These are phyloP conservation scores for Marisa cornuarietis DNA, from an alignment of 1,140 invertebrate species.

Conservation along the genomic window DNA sequence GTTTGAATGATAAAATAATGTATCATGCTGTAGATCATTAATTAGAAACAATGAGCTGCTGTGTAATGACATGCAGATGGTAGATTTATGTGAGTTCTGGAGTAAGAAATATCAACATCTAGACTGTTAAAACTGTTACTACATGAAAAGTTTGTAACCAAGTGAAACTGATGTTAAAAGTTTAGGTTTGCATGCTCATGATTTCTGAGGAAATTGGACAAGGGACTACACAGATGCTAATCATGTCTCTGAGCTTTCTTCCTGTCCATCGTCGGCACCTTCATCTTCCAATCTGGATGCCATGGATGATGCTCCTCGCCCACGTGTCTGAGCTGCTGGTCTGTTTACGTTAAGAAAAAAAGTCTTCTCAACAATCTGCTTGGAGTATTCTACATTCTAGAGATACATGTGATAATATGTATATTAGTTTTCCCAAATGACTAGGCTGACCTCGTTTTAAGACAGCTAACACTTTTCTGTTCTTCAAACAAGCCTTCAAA, in stretches of 20 bases:
- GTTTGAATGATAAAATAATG: not conserved
- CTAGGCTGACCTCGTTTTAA: too few species aligned
- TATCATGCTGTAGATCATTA: not conserved
- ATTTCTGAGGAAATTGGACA: too few species aligned
- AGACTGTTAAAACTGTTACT: not conserved
- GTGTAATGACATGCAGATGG: not conserved
- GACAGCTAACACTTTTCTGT: too few species aligned
- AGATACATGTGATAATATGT: not conserved
- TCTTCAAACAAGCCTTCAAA: too few species aligned
- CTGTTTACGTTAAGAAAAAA: not conserved
- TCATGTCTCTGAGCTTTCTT: constrained; percentile 13
- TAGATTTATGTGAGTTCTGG: not conserved
- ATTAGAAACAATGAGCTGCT: not conserved
- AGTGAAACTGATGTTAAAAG: not conserved
- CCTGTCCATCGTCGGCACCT: constrained; percentile 14
- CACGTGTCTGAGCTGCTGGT: constrained; percentile 14
- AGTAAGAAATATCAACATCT: constrained; percentile 15
- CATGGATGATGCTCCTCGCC: not conserved
- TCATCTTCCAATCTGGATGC: constrained; percentile 10
- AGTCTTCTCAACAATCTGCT: not conserved
- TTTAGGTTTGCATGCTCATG: too few species aligned
- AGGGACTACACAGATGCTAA: not conserved
- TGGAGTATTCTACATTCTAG: not conserved
- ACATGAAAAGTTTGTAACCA: not conserved
- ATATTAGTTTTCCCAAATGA: too few species aligned